Conservation (phyloP, 2,113 vertebrate species). For the Cottus gobio region DNA sequence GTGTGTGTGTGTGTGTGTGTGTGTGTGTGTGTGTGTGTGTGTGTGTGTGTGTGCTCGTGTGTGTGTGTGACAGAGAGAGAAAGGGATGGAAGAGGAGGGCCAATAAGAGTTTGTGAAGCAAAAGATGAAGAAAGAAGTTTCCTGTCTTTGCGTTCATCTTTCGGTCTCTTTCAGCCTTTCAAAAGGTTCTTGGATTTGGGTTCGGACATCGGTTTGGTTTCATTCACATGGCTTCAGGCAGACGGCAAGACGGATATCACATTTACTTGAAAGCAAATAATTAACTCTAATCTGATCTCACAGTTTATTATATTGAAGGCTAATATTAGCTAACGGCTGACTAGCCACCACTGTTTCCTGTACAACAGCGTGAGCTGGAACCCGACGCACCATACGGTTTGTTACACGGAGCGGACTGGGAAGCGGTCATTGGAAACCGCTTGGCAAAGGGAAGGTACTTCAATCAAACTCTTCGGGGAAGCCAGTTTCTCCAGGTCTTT, state of each 20-base stretch:
- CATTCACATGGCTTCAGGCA: not conserved
- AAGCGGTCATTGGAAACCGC: not conserved
- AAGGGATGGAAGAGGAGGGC: not conserved
- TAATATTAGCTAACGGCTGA: not conserved
- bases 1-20: not conserved
- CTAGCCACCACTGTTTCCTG: not conserved
- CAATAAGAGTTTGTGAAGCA: not conserved
- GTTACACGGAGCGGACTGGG: not conserved
- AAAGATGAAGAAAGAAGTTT: not conserved
- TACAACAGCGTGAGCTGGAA: not conserved
- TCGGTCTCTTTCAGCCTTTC: not conserved
- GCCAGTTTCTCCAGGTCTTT: no score
- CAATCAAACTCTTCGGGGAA: no score
- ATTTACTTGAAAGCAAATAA: not conserved
- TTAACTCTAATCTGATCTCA: not conserved
- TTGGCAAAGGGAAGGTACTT: not conserved
- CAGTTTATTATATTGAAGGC: not conserved
- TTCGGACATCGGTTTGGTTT: no score
- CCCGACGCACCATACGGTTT: not conserved
- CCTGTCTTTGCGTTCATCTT: not conserved
- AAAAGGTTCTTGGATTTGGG: not conserved
- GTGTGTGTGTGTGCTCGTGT: not conserved
- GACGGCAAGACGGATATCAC: not conserved
- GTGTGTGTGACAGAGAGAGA: not conserved
- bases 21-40: slow-evolving; percentile 1